These are phyloP conservation scores for Pelobates fuscus DNA, from an alignment of 2,113 vertebrate species.

Conservation along the genomic window DNA sequence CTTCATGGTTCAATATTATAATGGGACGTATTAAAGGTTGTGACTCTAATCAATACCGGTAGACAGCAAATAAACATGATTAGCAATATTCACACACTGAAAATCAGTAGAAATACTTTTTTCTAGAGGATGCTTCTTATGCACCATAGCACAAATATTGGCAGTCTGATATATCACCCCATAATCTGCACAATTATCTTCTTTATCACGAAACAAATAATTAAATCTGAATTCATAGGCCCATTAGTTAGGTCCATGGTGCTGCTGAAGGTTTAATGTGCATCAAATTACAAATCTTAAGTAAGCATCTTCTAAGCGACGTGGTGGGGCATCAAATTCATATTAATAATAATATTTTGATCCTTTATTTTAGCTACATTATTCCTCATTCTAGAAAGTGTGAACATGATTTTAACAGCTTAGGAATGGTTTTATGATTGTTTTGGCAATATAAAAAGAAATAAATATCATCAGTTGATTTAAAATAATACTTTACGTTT, in stretches of 20 bases:
- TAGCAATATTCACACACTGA: conserved; percentile 20
- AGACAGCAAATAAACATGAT: conserved; percentile 46
- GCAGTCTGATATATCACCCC: conserved; percentile 37
- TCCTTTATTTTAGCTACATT: background rate
- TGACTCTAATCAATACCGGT: conserved; percentile 37
- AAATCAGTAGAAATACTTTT: conserved; percentile 5
- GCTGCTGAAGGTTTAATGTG: conserved; percentile 2
- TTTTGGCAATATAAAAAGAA: too few relatives aligned
- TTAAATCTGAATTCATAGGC: conserved; percentile 28
- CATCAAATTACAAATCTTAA: background rate
- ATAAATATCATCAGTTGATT: too few relatives aligned
- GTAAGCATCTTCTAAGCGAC: background rate
- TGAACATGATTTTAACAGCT: background rate
- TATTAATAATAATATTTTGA: background rate
- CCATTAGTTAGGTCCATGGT: conserved; percentile 7
- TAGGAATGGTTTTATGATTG: background rate
- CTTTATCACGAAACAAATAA: conserved; percentile 33
- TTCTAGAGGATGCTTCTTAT: conserved; percentile 15
- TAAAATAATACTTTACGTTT: too few relatives aligned
- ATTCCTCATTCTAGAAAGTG: background rate
- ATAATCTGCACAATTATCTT: conserved; percentile 46
- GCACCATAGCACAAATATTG: conserved; percentile 43
- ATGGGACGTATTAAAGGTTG: conserved; percentile 39
- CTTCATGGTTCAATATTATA: conserved; percentile 34
- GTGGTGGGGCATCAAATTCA: background rate